Conservation (phyloP, 2,888 invertebrate genomes). For the Miltochrista miniata region DNA sequence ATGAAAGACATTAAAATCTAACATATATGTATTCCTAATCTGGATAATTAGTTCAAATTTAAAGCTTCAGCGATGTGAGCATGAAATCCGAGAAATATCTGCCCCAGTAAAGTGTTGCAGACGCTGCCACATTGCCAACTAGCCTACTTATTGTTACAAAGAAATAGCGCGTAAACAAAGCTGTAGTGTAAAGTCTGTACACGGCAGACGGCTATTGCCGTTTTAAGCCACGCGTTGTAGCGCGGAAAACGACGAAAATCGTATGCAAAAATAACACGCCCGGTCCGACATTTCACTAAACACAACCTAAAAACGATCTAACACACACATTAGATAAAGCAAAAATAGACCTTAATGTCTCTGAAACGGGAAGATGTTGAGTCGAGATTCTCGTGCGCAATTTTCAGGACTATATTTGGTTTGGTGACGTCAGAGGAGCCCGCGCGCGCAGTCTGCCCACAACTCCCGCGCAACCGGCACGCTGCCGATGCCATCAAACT, state of each 20-base stretch:
- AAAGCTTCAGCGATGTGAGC: neutral
- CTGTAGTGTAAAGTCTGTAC: slow-evolving; percentile 17
- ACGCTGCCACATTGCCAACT: slow-evolving; percentile 8
- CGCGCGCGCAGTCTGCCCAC: slow-evolving; percentile 71
- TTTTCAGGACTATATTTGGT: slow-evolving; percentile 67
- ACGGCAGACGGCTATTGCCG: slow-evolving; percentile 66
- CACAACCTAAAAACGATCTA: slow-evolving; percentile 39
- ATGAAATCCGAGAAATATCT: neutral
- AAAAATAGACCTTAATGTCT: slow-evolving; percentile 38
- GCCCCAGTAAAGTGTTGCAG: neutral
- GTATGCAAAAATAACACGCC: slow-evolving; percentile 79
- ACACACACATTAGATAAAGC: slow-evolving; percentile 20
- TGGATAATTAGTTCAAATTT: neutral
- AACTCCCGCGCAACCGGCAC: slow-evolving; percentile 67
- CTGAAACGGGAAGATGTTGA: slow-evolving; percentile 39
- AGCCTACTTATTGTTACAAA: slow-evolving; percentile 35
- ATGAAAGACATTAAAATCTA: too few species aligned
- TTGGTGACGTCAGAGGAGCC: slow-evolving; percentile 63
- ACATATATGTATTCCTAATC: neutral
- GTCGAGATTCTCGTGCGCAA: slow-evolving; percentile 17
- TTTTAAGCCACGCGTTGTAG: slow-evolving; percentile 72
- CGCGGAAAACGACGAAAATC: slow-evolving; percentile 70
- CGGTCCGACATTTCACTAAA: slow-evolving; percentile 62
- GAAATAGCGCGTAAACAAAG: slow-evolving; percentile 63
- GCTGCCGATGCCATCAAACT: slow-evolving; percentile 49